Evolutionary conservation across 1,140 invertebrate species (phyloP), one percentile per base, ranked within the genome.

Genomic region (Procambarus clarkii): DNA sequence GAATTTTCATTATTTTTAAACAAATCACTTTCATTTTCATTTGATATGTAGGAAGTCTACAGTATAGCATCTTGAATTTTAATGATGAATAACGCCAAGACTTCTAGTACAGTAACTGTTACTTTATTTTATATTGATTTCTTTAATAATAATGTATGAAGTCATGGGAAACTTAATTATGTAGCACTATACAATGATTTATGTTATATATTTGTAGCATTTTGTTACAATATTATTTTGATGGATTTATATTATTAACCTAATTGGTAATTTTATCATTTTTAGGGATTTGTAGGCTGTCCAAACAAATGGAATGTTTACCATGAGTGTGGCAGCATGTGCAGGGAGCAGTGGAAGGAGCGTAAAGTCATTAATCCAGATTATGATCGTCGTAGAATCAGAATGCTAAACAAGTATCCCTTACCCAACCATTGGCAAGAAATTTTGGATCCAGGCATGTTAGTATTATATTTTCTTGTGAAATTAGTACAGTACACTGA

Each of bases 301-400:
- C 99, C 99, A 3, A 99, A 99, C 94, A 99, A 98, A 94, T 97
- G 96, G 93, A 99, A 99, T 94, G 97, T 98, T 89, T 98, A 97
- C 94, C 99, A 99, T 94, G 97, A 98, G 92, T 99, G 99, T 94
- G 96, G 96, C 2, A 96, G 96, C 46, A 99, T 96, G 95, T 99
- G 99, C 95, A 96, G 97, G 86, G 97, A 98, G 94, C 96, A 96
- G 79, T 99, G 98, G 97, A 87, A 85, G 45, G 90, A 91, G 7
- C 50, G 69, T 0, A 79, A 60, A 9, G 44, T n/a, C 15, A 64
- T 8, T 88, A 45, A 94, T 87, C 88, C 96, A 91, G 96, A 96
- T 93, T 98, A 98, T 94, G 95, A 98, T 83, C 96, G 96, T 92
- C 95, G 95, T 91, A 97, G 98, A 93, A 95, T 96, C 91, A 96